These are phyloP conservation scores for Pseudomyrmex cubaensis DNA, from an alignment of 1,140 invertebrate genomes.

Conservation along the genomic window DNA sequence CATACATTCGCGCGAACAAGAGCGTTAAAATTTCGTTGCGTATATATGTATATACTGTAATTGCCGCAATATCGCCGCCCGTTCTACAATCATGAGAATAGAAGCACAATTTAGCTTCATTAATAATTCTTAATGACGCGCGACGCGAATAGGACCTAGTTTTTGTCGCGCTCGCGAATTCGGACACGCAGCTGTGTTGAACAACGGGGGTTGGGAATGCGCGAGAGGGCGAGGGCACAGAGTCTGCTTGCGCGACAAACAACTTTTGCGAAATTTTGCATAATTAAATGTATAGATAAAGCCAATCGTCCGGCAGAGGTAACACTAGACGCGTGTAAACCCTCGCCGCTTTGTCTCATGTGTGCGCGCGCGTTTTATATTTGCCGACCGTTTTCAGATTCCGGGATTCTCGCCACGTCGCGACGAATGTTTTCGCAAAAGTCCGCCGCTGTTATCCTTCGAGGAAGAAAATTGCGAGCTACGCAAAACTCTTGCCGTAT, in stretches of 20 bases:
- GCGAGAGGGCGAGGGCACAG: slow-evolving; percentile 15
- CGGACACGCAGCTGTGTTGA: neutral
- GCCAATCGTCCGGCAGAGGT: neutral
- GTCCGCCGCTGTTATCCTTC: slow-evolving; percentile 14
- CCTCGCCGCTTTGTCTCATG: slow-evolving; percentile 21
- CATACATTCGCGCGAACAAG: neutral
- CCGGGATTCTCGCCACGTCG: slow-evolving; percentile 25
- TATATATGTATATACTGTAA: neutral
- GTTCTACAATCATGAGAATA: neutral
- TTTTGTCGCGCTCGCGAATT: neutral
- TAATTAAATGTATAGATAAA: slow-evolving; percentile 36
- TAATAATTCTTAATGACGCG: slow-evolving; percentile 15
- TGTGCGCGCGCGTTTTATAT: neutral
- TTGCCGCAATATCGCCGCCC: neutral
- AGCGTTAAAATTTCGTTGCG: neutral
- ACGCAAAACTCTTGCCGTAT: slow-evolving; percentile 17
- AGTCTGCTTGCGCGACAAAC: slow-evolving; percentile 36
- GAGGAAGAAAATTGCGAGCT: slow-evolving; percentile 38
- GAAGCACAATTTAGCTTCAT: slow-evolving; percentile 5
- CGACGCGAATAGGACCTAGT: neutral
- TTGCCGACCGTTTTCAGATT: slow-evolving; percentile 46
- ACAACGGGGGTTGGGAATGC: neutral
- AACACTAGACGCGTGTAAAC: neutral
- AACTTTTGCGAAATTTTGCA: slow-evolving; percentile 38
- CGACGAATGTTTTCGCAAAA: neutral